phyloP scores from a whole-genome alignment of 23 tunicate species.

The Clavelina lepadiformis region DNA sequence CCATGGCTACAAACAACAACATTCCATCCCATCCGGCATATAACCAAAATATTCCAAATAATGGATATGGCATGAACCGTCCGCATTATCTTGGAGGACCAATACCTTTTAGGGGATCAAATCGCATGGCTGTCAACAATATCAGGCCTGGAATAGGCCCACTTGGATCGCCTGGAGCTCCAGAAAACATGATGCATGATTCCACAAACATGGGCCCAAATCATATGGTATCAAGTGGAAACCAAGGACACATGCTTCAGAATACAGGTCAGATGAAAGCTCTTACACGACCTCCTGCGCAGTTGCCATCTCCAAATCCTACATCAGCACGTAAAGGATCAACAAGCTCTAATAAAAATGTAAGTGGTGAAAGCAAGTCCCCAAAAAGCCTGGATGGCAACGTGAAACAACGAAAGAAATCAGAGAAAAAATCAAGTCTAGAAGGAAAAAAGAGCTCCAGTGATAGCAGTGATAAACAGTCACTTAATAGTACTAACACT shows the following conservation, averaged over 20 bases:
- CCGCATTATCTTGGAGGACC: slow-evolving; percentile 23
- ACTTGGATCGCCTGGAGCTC: slow-evolving; percentile 31
- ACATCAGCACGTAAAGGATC: slow-evolving; percentile 19
- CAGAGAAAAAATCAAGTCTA: slow-evolving; percentile 48
- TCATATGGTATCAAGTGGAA: slow-evolving; percentile 52
- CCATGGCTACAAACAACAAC: slow-evolving; percentile 11
- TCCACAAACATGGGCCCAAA: slow-evolving; percentile 26
- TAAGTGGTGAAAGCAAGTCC: slow-evolving; percentile 26
- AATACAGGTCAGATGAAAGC: slow-evolving; percentile 71
- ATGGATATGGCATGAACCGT: slow-evolving; percentile 32
- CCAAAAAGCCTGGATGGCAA: slow-evolving; percentile 29
- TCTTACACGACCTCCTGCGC: slow-evolving; percentile 48
- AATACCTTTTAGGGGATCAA: slow-evolving; percentile 31
- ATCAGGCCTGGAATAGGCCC: slow-evolving; percentile 46
- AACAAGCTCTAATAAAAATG: slow-evolving; percentile 11
- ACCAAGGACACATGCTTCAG: slow-evolving; percentile 60
- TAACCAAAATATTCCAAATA: slow-evolving; percentile 28
- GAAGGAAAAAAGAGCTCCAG: slow-evolving; percentile 14
- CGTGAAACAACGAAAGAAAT: slow-evolving; percentile 39
- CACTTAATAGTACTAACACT: no score
- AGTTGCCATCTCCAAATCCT: slow-evolving; percentile 33
- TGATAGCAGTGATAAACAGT: no score
- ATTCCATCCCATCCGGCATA: slow-evolving; percentile 25
- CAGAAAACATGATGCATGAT: slow-evolving; percentile 43
- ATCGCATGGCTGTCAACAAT: slow-evolving; percentile 38